A percentile compares a stretch with the other conserved stretches of the same genome.
Conservation (phyloP, 2,113 vertebrate species). For the Pontoporia blainvillei region DNA sequence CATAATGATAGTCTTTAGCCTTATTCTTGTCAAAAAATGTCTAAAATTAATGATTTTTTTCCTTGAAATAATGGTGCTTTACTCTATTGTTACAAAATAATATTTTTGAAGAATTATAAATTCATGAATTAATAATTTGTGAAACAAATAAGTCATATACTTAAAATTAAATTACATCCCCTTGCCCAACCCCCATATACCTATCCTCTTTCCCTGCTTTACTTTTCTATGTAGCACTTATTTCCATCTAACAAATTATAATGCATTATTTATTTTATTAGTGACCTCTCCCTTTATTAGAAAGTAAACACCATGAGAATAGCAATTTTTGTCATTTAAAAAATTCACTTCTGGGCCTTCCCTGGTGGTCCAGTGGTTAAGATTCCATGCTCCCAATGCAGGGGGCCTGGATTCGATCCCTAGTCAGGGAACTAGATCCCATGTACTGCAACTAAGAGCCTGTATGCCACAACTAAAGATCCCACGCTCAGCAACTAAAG, state of each 20-base stretch:
- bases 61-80: background rate
- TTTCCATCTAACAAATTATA: background rate
- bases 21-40: background rate
- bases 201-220: background rate
- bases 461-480: no score
- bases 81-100: background rate
- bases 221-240: background rate
- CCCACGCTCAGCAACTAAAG: no score
- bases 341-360: background rate
- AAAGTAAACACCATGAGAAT: background rate
- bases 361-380: no score
- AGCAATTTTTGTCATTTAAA: background rate
- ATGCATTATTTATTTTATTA: background rate
- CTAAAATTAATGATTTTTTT: background rate
- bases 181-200: background rate
- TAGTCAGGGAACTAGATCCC: no score
- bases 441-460: no score
- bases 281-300: background rate
- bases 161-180: background rate
- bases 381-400: no score
- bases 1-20: background rate
- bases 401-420: no score
- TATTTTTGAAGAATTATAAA: background rate
- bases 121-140: background rate
- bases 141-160: background rate